A percentile compares a stretch with the other conserved stretches of the same genome.
Conservation (phyloP, 2,113 vertebrate species). For the Mesocricetus auratus region DNA sequence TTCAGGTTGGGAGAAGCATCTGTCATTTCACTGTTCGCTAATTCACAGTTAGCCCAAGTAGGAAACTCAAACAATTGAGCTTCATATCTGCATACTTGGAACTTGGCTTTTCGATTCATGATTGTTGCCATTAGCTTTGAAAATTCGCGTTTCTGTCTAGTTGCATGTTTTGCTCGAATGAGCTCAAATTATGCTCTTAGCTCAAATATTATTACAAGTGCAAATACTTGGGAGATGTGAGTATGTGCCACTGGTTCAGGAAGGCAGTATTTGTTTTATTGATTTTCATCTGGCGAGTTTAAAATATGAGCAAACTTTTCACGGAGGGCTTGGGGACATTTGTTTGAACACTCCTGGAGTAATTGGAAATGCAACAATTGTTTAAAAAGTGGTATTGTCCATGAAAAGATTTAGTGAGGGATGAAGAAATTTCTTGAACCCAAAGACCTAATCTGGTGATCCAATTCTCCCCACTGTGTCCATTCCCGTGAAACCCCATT, state of each 20-base stretch:
- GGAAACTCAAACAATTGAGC: conserved; percentile 83
- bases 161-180: conserved; percentile 86
- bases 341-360: conserved; percentile 90
- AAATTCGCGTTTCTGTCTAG: conserved; percentile 86
- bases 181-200: conserved; percentile 87
- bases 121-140: conserved; percentile 85
- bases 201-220: conserved; percentile 89
- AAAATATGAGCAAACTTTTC: conserved; percentile 91
- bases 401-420: conserved; percentile 93
- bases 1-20: conserved; percentile 71
- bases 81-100: conserved; percentile 84
- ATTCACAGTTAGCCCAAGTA: conserved; percentile 85
- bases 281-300: conserved; percentile 87
- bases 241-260: conserved; percentile 78
- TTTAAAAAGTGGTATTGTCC: conserved; percentile 91
- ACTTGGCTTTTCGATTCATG: conserved; percentile 84
- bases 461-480: conserved; percentile 92
- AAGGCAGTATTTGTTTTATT: conserved; percentile 86
- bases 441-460: conserved; percentile 92
- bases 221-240: conserved; percentile 88
- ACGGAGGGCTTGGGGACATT: conserved; percentile 86
- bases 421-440: conserved; percentile 94
- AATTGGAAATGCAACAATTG: conserved; percentile 94
- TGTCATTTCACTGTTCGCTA: conserved; percentile 84
- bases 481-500: conserved; percentile 91